Conservation (phyloP, 2,113 vertebrate species). For the Merops nubicus region DNA sequence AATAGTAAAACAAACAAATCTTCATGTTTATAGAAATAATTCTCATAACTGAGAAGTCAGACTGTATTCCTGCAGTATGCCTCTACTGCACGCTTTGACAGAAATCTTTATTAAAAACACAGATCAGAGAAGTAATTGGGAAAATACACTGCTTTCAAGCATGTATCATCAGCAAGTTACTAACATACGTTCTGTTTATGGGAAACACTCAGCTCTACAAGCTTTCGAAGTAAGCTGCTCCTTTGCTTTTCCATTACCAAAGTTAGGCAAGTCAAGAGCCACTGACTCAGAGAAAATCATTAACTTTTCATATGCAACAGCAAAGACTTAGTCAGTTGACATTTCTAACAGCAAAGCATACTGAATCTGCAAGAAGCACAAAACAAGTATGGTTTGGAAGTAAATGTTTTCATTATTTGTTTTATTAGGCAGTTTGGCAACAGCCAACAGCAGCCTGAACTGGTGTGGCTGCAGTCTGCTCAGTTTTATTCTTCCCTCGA, state of each 20-base stretch:
- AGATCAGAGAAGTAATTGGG: background rate
- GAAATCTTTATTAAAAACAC: background rate
- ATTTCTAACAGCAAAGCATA: slow-evolving; percentile 55
- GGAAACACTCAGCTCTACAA: background rate
- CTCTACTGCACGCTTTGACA: background rate
- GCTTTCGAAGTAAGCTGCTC: background rate
- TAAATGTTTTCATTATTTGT: background rate
- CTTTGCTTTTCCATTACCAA: slow-evolving; percentile 38
- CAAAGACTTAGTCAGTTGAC: slow-evolving; percentile 62
- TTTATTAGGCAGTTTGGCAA: background rate
- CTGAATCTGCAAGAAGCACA: slow-evolving; percentile 12
- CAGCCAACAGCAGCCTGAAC: background rate
- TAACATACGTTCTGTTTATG: background rate
- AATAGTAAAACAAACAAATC: background rate
- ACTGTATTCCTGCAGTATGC: background rate
- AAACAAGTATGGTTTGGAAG: slow-evolving; percentile 15
- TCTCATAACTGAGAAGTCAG: background rate
- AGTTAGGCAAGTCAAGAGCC: slow-evolving; percentile 46
- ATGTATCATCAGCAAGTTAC: background rate
- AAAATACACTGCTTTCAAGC: background rate
- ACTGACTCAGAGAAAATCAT: slow-evolving; percentile 61
- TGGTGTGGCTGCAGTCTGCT: background rate
- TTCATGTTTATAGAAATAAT: background rate
- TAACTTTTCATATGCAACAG: slow-evolving; percentile 44
- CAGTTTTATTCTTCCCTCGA: background rate